Evolutionary conservation across 1,140 invertebrate genomes (phyloP).

Genomic region (Drosophila kanapiae): DNA sequence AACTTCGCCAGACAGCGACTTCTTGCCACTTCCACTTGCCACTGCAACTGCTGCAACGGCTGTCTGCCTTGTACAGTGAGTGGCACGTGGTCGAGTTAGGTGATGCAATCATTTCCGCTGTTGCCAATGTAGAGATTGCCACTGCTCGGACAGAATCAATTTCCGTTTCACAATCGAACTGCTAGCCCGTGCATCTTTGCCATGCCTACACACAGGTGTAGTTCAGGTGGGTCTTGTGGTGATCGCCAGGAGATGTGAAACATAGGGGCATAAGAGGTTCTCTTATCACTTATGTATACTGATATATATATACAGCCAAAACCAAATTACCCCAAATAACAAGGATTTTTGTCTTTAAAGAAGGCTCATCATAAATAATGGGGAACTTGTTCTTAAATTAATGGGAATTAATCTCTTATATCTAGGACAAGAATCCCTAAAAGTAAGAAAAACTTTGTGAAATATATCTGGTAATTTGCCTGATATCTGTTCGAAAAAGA

Average conservation of each 20-base stretch:
- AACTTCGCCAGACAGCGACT: slow-evolving; percentile 32
- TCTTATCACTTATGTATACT: too few species aligned
- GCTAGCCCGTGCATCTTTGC: background rate
- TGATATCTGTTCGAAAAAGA: too few species aligned
- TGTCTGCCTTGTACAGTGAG: slow-evolving; percentile 16
- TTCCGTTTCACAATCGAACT: slow-evolving; percentile 51
- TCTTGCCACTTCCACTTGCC: slow-evolving; percentile 40
- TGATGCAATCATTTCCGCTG: slow-evolving; percentile 82
- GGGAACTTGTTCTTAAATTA: too few species aligned
- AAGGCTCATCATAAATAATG: too few species aligned
- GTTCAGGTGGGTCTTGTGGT: background rate
- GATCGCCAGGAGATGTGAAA: background rate
- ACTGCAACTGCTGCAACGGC: slow-evolving; percentile 30
- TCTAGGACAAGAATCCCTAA: too few species aligned
- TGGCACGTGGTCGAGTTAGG: slow-evolving; percentile 74
- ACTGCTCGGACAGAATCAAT: slow-evolving; percentile 71
- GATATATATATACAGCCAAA: too few species aligned
- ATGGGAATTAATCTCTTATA: too few species aligned
- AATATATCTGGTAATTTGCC: too few species aligned
- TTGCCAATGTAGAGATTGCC: slow-evolving; percentile 56
- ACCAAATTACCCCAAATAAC: too few species aligned
- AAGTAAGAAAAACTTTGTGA: too few species aligned
- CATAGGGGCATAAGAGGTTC: too few species aligned
- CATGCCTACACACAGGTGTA: background rate
- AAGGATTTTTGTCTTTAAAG: too few species aligned